Conservation (phyloP, 2,888 invertebrate genomes). For the Pristionchus exspectatus region DNA sequence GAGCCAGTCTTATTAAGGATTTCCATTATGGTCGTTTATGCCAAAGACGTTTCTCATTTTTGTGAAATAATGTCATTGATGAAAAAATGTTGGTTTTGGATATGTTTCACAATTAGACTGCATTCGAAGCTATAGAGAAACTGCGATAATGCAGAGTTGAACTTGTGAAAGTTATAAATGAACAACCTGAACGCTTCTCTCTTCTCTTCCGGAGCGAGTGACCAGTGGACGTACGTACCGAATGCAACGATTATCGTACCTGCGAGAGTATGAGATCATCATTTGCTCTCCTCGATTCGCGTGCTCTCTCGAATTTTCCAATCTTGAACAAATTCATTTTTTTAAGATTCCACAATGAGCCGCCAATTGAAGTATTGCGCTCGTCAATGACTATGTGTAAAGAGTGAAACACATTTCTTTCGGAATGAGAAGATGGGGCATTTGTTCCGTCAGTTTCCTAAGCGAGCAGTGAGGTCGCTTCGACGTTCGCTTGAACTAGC, state of each 20-base stretch:
- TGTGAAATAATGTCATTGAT: too few relatives aligned
- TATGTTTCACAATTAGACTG: neutral
- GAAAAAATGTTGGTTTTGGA: neutral
- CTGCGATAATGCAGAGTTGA: too few relatives aligned
- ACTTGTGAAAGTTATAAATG: too few relatives aligned
- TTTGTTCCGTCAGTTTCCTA: neutral
- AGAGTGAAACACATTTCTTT: too few relatives aligned
- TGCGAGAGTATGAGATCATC: neutral
- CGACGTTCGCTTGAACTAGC: too few relatives aligned
- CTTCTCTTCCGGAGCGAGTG: conserved; percentile 50
- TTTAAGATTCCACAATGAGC: too few relatives aligned
- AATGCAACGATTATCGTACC: conserved; percentile 59
- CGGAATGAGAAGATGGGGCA: too few relatives aligned
- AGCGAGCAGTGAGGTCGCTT: neutral
- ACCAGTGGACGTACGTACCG: conserved; percentile 56
- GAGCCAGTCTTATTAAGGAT: conserved; percentile 52
- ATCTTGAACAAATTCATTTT: too few relatives aligned
- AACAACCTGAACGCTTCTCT: conserved; percentile 53
- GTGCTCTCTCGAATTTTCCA: neutral
- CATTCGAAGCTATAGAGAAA: neutral
- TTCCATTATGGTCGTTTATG: too few relatives aligned
- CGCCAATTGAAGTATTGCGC: too few relatives aligned
- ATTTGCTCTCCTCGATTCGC: neutral
- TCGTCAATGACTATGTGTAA: too few relatives aligned
- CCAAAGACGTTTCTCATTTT: too few relatives aligned